phyloP scores from a whole-genome alignment of 2,888 invertebrate genomes.

The Erynnis tages region DNA sequence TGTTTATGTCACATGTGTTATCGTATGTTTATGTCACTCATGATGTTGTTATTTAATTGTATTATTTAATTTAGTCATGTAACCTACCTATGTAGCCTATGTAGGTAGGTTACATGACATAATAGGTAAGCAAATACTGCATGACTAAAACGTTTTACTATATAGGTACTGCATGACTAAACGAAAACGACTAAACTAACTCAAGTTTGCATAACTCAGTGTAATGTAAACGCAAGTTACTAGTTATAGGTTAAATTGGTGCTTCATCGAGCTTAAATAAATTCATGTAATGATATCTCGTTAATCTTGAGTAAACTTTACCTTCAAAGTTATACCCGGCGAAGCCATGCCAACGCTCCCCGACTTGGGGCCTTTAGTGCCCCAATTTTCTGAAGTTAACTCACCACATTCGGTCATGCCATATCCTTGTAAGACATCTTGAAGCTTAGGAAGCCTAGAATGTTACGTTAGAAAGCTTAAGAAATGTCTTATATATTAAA shows the following conservation, averaged over 20 bases:
- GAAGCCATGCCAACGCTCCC: constrained; percentile 64
- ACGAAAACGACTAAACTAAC: background rate
- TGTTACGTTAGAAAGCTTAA: background rate
- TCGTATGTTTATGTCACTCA: no score
- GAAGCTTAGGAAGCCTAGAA: constrained; percentile 51
- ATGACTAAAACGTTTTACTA: no score
- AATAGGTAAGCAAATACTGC: no score
- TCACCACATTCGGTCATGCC: constrained; percentile 68
- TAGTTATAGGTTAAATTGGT: constrained; percentile 17
- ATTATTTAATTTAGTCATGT: no score
- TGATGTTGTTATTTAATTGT: no score
- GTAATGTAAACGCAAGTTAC: constrained; percentile 9
- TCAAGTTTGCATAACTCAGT: background rate
- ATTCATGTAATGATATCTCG: constrained; percentile 20
- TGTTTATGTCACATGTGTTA: no score
- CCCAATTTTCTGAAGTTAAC: constrained; percentile 59
- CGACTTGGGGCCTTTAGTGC: constrained; percentile 50
- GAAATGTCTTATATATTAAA: background rate
- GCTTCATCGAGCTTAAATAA: constrained; percentile 19
- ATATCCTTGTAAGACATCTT: constrained; percentile 55
- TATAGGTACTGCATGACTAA: background rate
- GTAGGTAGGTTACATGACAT: no score
- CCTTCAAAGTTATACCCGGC: constrained; percentile 59
- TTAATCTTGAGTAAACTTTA: constrained; percentile 34
- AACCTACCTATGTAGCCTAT: no score